phyloP scores from a whole-genome alignment of 2,797 vertebrate genomes.

The Ibycter americanus region DNA sequence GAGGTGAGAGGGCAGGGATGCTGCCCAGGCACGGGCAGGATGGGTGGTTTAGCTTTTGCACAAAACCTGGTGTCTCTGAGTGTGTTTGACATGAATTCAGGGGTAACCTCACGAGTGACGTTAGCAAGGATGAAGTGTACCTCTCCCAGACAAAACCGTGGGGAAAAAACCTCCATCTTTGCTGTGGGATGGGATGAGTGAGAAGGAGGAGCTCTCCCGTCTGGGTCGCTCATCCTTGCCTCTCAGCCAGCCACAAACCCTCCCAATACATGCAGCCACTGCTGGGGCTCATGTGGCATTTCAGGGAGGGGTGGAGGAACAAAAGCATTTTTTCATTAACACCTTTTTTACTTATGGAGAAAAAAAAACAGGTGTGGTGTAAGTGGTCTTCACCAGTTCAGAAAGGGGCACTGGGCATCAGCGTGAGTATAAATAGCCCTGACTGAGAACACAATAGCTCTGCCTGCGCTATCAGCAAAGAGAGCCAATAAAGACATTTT shows the following conservation, averaged over 20 bases:
- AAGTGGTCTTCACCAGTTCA: neutral
- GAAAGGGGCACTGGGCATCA: neutral
- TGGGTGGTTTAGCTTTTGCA: neutral
- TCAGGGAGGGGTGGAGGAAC: neutral
- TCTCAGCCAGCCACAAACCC: neutral
- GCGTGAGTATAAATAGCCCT: neutral
- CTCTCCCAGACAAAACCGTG: neutral
- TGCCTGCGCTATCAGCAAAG: neutral
- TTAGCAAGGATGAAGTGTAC: neutral
- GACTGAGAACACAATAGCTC: neutral
- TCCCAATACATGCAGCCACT: neutral
- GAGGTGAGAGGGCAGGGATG: neutral
- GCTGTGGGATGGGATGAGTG: neutral
- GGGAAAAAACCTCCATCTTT: neutral
- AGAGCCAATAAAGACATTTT: conserved; percentile 2
- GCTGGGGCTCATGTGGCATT: neutral
- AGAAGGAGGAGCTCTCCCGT: neutral
- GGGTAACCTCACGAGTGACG: neutral
- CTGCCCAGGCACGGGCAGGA: neutral
- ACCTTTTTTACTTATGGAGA: neutral
- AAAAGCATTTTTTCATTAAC: neutral
- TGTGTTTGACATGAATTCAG: neutral
- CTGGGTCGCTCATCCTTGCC: neutral
- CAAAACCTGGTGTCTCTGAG: accelerated
- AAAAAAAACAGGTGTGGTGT: neutral